phyloP scores from a whole-genome alignment of 2,113 vertebrate species.

The Chloebia gouldiae region DNA sequence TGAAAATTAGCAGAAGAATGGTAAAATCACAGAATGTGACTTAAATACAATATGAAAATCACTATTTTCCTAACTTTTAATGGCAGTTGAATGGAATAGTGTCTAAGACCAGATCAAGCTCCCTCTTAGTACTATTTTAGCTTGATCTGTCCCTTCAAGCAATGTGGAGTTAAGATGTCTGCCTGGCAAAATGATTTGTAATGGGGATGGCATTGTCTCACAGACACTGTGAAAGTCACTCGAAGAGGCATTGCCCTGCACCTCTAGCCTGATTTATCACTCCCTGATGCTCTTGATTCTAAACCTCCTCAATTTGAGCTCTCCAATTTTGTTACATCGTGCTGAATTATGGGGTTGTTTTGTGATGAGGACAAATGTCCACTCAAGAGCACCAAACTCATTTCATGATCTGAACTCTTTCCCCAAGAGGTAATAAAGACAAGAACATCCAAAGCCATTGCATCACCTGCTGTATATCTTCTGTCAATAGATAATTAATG shows the following conservation, averaged over 20 bases:
- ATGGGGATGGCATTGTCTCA: constrained; percentile 19
- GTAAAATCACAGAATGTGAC: neutral
- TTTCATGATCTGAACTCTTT: constrained; percentile 48
- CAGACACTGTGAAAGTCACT: constrained; percentile 49
- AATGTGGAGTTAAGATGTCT: neutral
- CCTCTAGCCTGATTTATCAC: constrained; percentile 53
- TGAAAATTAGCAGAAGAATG: neutral
- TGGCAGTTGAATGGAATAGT: neutral
- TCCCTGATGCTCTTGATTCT: neutral
- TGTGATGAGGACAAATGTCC: constrained; percentile 48
- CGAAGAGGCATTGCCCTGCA: neutral
- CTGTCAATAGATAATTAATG: constrained; percentile 64
- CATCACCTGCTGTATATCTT: constrained; percentile 52
- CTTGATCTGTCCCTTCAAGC: neutral
- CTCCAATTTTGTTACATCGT: constrained; percentile 8
- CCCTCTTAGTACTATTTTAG: neutral
- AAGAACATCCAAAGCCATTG: constrained; percentile 22
- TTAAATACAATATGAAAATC: neutral
- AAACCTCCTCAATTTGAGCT: neutral
- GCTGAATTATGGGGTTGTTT: constrained; percentile 51
- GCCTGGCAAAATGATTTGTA: constrained; percentile 42
- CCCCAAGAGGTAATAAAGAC: constrained; percentile 58
- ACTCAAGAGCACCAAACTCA: constrained; percentile 34
- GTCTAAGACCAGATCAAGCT: neutral
- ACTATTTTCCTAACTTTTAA: neutral